Base-by-base conservation (phyloP, 1,140 invertebrate species). In the Bombus ignitus region DNA sequence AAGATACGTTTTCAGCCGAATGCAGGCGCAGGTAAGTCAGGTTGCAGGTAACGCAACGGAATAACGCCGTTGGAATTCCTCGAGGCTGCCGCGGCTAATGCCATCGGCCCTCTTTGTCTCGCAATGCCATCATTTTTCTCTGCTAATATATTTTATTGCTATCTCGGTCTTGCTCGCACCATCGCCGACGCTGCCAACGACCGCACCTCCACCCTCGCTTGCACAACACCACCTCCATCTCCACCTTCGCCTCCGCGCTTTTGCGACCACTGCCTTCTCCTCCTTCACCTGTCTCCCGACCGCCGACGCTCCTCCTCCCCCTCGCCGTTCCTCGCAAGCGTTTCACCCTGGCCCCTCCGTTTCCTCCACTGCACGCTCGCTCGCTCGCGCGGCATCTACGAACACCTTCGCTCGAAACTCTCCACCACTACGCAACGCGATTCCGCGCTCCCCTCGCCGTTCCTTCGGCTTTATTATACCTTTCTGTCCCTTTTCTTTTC, bases 111-210 rank as follows among this genome's bases (percentile, higher is more conserved):
- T 93, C 92, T 94, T 94, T 93, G 94, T 94, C 93, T 93, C 91
- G 91, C 89, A 75, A 88, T 93, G 92, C 91, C 93, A 94, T 94
- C 94, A 94, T 94, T 94, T 94, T 94, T 94, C 94, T 94, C 93
- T 83, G 90, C 92, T 94, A 94, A 94, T 94, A 95, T 94, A 95
- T 95, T 95, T 94, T 95, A 94, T 95, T 94, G 93, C 93, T 89
- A 88, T 93, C 90, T 91, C 88, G 78, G 91, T 91, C 89, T 91
- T 88, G 39, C 86, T 88, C 79, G 85, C 88, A 78, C 86, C 73
- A 42, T 73, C 85, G 57, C 37, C 70, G 83, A 62, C 81, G 39
- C 37, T 70, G 32, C 35, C 86, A 83, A 85, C 89, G 85, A 83
- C 90, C 80, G 82, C 88, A 82, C 90, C 80, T 32, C 83, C 81